Conservation (phyloP, 2,888 invertebrate genomes). For the Caenorhabditis plicata region DNA sequence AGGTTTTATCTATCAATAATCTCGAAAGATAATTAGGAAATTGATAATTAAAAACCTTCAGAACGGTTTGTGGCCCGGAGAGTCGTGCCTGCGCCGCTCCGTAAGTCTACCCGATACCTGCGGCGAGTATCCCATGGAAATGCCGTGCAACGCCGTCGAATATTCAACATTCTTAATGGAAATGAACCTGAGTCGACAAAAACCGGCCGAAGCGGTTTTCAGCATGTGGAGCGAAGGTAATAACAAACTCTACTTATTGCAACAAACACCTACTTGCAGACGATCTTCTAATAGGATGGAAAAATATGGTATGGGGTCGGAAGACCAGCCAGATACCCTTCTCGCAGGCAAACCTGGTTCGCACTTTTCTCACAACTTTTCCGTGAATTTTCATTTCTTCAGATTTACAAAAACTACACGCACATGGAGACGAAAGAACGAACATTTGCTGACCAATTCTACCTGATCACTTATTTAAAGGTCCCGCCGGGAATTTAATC, state of each 20-base stretch:
- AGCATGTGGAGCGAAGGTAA: slow-evolving; percentile 39
- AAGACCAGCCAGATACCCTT: slow-evolving; percentile 39
- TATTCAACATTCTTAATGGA: slow-evolving; percentile 36
- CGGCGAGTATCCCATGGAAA: slow-evolving; percentile 15
- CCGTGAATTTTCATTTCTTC: neutral
- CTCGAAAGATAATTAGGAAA: neutral
- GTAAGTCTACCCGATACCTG: too few species aligned
- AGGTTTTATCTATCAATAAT: too few species aligned
- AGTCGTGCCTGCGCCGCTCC: slow-evolving; percentile 11
- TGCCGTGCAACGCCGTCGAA: slow-evolving; percentile 22
- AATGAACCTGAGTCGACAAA: slow-evolving; percentile 14
- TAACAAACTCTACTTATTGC: too few species aligned
- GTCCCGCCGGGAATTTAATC: slow-evolving; percentile 10
- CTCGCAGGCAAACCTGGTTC: slow-evolving; percentile 29
- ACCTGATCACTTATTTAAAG: slow-evolving; percentile 25
- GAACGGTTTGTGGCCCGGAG: slow-evolving; percentile 50
- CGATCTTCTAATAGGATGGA: slow-evolving; percentile 39
- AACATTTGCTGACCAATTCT: slow-evolving; percentile 32
- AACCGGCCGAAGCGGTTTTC: slow-evolving; percentile 32
- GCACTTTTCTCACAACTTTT: neutral
- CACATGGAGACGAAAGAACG: slow-evolving; percentile 48
- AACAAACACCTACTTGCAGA: too few species aligned
- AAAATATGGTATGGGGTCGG: slow-evolving; percentile 40
- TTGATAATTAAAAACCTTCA: slow-evolving; percentile 7
- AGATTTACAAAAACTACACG: slow-evolving; percentile 29